phyloP scores from a whole-genome alignment of 1,140 invertebrate genomes.

The Drosophila arawakana region DNA sequence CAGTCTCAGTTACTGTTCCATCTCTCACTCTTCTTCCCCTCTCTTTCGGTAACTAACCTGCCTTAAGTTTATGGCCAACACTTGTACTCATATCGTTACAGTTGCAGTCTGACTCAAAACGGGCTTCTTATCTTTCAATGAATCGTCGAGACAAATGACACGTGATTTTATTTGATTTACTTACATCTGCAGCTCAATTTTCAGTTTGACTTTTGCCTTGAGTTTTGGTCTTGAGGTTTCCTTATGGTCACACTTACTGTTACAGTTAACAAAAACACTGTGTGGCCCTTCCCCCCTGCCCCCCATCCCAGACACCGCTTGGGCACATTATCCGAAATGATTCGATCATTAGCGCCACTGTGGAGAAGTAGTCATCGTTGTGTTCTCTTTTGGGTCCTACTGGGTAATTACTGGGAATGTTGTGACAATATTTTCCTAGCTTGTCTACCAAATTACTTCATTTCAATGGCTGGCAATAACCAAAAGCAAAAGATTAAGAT shows the following conservation, averaged over 20 bases:
- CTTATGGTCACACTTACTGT: conserved; percentile 65
- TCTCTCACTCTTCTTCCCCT: conserved; percentile 1
- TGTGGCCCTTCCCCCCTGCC: conserved; percentile 24
- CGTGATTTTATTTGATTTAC: conserved; percentile 84
- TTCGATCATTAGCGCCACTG: conserved; percentile 78
- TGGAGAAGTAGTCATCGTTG: conserved; percentile 45
- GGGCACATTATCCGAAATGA: conserved; percentile 80
- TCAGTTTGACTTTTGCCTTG: conserved; percentile 77
- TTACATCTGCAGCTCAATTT: conserved; percentile 83
- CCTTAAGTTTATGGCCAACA: conserved; percentile 36
- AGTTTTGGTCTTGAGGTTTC: conserved; percentile 38
- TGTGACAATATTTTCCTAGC: conserved; percentile 75
- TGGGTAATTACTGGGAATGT: conserved; percentile 78
- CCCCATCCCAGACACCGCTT: conserved; percentile 33
- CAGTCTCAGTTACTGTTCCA: conserved; percentile 10
- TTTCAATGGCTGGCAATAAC: conserved; percentile 68
- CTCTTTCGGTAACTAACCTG: conserved; percentile 52
- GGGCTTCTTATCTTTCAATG: conserved; percentile 76
- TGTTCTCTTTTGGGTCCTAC: conserved; percentile 67
- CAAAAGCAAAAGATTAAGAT: conserved; percentile 54
- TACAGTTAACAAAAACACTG: conserved; percentile 34
- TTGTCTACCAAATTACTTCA: conserved; percentile 80
- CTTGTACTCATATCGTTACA: conserved; percentile 36
- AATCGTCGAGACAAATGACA: conserved; percentile 78
- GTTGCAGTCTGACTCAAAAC: conserved; percentile 18